A percentile compares a stretch with the other conserved stretches of the same genome.
Evolutionary conservation across 2,113 vertebrate species (phyloP).

Genomic region (Calidris pygmaea): DNA sequence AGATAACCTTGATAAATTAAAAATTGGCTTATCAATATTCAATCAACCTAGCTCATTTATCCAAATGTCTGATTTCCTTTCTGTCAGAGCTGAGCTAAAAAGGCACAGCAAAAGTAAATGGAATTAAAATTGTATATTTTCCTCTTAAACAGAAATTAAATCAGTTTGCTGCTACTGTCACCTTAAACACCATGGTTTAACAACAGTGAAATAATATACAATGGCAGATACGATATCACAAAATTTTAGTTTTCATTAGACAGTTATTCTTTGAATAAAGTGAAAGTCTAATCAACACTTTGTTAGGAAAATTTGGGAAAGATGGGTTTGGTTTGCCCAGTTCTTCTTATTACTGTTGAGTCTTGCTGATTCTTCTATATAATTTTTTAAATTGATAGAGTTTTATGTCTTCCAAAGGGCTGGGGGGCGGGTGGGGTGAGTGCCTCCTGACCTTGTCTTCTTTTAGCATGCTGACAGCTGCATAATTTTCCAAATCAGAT

Average conservation of each 20-base stretch:
- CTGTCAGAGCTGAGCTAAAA: constrained; percentile 35
- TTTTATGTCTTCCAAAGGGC: not conserved
- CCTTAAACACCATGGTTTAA: not conserved
- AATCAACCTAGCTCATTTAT: constrained; percentile 40
- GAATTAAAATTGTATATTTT: constrained; percentile 57
- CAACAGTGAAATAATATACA: not conserved
- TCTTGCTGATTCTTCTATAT: not conserved
- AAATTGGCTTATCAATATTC: constrained; percentile 69
- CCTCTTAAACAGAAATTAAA: constrained; percentile 33
- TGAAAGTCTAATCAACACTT: not conserved
- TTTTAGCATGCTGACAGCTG: not conserved
- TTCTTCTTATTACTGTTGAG: not conserved
- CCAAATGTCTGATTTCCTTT: constrained; percentile 24
- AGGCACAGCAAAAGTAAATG: constrained; percentile 20
- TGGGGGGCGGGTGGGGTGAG: not conserved
- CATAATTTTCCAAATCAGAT: not conserved
- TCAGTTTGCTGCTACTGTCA: not conserved
- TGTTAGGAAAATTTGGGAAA: not conserved
- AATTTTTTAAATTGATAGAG: not conserved
- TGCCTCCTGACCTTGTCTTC: not conserved
- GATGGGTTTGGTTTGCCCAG: not conserved
- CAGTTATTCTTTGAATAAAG: not conserved
- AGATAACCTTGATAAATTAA: constrained; percentile 70
- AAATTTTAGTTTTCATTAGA: not conserved
- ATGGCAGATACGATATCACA: not conserved